phyloP scores from a whole-genome alignment of 92 coral and sea anemone genomes.

The Scolanthus callimorphus region DNA sequence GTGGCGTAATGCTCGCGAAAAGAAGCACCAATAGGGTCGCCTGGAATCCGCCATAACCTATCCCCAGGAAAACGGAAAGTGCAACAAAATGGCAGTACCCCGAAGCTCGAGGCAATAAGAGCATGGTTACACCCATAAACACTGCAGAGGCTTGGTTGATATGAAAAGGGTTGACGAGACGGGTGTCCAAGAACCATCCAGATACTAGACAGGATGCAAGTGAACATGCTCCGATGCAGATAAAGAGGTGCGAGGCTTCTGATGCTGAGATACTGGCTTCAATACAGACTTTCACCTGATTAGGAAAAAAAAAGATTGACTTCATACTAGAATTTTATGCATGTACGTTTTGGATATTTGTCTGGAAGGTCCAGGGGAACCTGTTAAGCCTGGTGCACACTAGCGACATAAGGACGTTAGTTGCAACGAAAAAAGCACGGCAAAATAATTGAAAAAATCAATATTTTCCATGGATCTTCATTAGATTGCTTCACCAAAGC shows the following conservation, averaged over 20 bases:
- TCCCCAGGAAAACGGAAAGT: slow-evolving; percentile 1
- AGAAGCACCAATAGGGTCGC: too few species aligned
- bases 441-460: too few species aligned
- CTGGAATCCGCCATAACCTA: too few species aligned
- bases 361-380: too few species aligned
- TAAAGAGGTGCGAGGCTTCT: slow-evolving; percentile 9
- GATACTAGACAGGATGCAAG: neutral
- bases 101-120: slow-evolving; percentile 1
- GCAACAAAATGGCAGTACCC: neutral
- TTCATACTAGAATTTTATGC: too few species aligned
- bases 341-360: too few species aligned
- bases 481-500: too few species aligned
- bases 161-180: slow-evolving; percentile 17
- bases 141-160: slow-evolving; percentile 15
- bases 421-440: too few species aligned
- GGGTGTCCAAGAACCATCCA: slow-evolving; percentile 11
- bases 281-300: slow-evolving; percentile 7
- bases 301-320: neutral
- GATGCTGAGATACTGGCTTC: slow-evolving; percentile 10
- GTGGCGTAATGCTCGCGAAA: too few species aligned
- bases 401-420: too few species aligned
- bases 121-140: slow-evolving; percentile 10
- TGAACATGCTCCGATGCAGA: slow-evolving; percentile 7
- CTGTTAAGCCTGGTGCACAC: too few species aligned
- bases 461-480: too few species aligned